These are phyloP conservation scores for Pionites leucogaster DNA, from an alignment of 2,113 vertebrate species.

Conservation along the genomic window DNA sequence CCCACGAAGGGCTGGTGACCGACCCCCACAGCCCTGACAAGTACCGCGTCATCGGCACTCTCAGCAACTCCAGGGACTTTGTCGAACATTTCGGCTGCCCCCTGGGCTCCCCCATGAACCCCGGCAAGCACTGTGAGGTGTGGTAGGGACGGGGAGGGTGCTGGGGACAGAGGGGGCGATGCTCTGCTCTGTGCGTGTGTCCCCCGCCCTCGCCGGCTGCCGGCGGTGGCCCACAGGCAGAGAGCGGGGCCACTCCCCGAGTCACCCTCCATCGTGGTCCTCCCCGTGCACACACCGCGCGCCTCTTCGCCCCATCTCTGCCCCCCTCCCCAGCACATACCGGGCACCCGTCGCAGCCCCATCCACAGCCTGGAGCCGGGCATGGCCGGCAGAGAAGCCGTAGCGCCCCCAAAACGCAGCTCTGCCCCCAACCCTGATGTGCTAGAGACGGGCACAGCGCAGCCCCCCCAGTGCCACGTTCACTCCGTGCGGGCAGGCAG, in stretches of 20 bases:
- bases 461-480: not conserved
- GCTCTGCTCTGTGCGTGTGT: not conserved
- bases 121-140: conserved; percentile 91
- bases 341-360: not conserved
- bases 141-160: conserved; percentile 79
- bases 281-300: not conserved
- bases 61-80: conserved; percentile 96
- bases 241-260: not conserved
- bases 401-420: not conserved
- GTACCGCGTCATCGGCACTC: conserved; percentile 92
- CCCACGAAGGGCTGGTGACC: conserved; percentile 94
- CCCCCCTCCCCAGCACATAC: not conserved
- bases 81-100: conserved; percentile 89
- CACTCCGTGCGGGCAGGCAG: not conserved
- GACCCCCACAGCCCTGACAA: conserved; percentile 96
- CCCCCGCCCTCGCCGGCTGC: not conserved
- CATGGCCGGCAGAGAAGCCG: not conserved
- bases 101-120: conserved; percentile 90
- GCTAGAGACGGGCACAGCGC: not conserved
- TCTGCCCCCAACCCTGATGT: not conserved
- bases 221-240: not conserved
- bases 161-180: not conserved
- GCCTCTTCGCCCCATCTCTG: not conserved
- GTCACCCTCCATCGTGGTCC: not conserved
- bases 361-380: not conserved